Base-by-base conservation (phyloP, 2,888 invertebrate species). In the Mycalesis mineus region DNA sequence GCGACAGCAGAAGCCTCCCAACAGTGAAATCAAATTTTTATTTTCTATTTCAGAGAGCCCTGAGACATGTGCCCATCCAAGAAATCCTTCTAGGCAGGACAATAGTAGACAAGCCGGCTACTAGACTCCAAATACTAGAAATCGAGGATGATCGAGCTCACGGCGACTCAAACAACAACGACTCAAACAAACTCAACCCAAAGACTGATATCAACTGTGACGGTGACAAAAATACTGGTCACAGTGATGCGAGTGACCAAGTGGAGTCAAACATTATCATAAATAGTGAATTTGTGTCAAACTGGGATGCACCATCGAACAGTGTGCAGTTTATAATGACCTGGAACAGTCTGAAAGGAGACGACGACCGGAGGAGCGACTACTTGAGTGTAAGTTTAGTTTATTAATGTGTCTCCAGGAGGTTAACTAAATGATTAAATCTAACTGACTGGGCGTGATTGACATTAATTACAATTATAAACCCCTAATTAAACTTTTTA, bases 251-350 rank as follows among this genome's bases (percentile, higher is more conserved):
- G 64, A 39, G 49, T 53, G 42, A 57, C 56, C 76, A 72, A 61
- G 76, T 74, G 0, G 82, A 81, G 56, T 82, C 71, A 50, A 82
- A 84, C 57, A 57, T 83, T 37, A 65, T 75, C 9, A 62, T 66
- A 0, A 81, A 83, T 9, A 49, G 57, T 2, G 64, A 67, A 1
- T 63, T 61, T 0, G 65, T 62, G 1, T 47, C 31, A 77, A 81
- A 67, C 80, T 80, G 82, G 62, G 72, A 75, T 15, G 67, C 90
- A 5, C 94, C 94, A 0, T 89, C 85, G 55, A 93, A 91, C 57
- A 92, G 93, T 54, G 92, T 94, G 7, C 93, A 94, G 69, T 95
- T 95, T 73, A 83, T 92, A 74, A 67, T 85, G 0, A 87, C 89
- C 48, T 95, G 94, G 95, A 92, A 90, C 68, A 83, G 86, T 64